Percentiles rank a stretch among this genome's conserved stretches.
Evolutionary conservation across 2,113 vertebrate genomes (phyloP).

Genomic region (Xenopus borealis): DNA sequence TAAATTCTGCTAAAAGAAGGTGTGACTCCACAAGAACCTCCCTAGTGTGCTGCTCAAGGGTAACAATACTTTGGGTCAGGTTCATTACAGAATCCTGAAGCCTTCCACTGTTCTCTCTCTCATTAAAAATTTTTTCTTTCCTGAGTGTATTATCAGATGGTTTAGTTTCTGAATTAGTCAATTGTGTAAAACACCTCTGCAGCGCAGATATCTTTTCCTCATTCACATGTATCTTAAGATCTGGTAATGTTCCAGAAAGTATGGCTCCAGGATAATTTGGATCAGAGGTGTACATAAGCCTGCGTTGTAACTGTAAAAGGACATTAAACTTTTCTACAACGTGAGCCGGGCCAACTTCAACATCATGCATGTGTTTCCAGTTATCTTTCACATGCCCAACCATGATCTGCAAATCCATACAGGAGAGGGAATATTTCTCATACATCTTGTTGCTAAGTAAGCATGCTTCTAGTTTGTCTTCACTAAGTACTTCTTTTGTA

Average conservation of each 20-base stretch:
- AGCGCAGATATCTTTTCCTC: constrained; percentile 91
- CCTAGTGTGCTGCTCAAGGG: constrained; percentile 86
- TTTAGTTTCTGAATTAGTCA: constrained; percentile 68
- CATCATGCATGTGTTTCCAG: constrained; percentile 94
- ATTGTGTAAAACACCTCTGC: constrained; percentile 78
- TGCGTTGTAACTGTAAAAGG: constrained; percentile 86
- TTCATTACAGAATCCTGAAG: constrained; percentile 86
- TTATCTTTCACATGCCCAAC: constrained; percentile 91
- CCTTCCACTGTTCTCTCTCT: constrained; percentile 76
- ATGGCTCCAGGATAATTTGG: constrained; percentile 91
- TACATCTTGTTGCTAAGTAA: constrained; percentile 82
- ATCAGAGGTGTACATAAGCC: constrained; percentile 91
- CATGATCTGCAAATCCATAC: constrained; percentile 97
- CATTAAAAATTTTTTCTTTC: constrained; percentile 82
- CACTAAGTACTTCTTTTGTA: constrained; percentile 59
- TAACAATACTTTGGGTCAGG: constrained; percentile 88
- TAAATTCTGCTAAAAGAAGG: constrained; percentile 90
- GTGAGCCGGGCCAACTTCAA: constrained; percentile 90
- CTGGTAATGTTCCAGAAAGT: constrained; percentile 87
- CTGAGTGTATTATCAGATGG: constrained; percentile 68
- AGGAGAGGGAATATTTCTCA: constrained; percentile 88
- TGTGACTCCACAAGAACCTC: constrained; percentile 93
- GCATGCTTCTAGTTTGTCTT: constrained; percentile 67
- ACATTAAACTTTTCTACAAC: constrained; percentile 97
- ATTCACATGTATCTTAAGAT: constrained; percentile 94